These are phyloP conservation scores for Mus spretus DNA, from an alignment of 2,797 vertebrate species.

Conservation along the genomic window DNA sequence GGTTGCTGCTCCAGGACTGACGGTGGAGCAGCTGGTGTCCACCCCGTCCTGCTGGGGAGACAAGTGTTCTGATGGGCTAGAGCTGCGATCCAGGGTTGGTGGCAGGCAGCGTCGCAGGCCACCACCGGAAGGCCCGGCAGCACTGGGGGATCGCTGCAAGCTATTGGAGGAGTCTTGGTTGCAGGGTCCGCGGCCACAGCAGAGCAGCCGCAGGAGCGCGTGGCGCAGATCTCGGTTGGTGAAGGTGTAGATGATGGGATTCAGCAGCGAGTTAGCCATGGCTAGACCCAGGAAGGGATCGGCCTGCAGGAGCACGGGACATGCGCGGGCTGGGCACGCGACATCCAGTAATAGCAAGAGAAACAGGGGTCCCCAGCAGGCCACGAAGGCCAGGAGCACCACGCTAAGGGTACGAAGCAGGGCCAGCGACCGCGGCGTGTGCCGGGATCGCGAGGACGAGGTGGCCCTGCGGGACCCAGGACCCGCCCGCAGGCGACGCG, in stretches of 20 bases:
- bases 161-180: rapidly evolving
- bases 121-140: constrained; percentile 82
- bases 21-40: constrained; percentile 91
- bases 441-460: constrained; percentile 87
- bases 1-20: constrained; percentile 88
- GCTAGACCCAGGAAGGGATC: constrained; percentile 95
- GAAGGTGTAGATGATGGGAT: constrained; percentile 96
- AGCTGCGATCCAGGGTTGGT: constrained; percentile 92
- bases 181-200: constrained; percentile 83
- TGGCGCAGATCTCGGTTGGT: constrained; percentile 94
- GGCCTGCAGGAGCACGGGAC: constrained; percentile 91
- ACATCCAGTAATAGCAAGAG: constrained; percentile 93
- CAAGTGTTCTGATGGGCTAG: constrained; percentile 91
- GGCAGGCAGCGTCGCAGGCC: constrained; percentile 89
- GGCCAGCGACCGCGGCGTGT: constrained; percentile 92
- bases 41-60: constrained; percentile 89
- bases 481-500: constrained; percentile 83
- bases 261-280: constrained; percentile 95
- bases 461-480: constrained; percentile 74
- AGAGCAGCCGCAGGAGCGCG: constrained; percentile 92
- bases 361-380: constrained; percentile 96
- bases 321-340: constrained; percentile 88
- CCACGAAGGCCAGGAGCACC: constrained; percentile 94
- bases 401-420: constrained; percentile 95
- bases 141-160: background rate